These are phyloP conservation scores for Clivina fossor DNA, from an alignment of 2,888 invertebrate genomes.

Conservation along the genomic window DNA sequence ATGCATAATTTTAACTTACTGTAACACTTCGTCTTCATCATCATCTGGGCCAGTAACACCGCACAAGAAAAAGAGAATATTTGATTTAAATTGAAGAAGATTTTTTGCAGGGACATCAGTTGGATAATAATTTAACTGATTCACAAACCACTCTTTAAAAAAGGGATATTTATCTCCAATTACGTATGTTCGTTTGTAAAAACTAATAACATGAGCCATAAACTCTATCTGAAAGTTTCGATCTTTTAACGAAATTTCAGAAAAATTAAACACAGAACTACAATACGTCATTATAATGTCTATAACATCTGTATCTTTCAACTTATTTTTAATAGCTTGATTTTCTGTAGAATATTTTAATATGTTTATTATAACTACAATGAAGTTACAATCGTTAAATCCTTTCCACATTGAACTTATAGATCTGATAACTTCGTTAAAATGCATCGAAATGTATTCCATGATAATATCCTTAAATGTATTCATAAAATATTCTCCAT, in stretches of 20 bases:
- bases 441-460: slow-evolving; percentile 42
- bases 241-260: slow-evolving; percentile 14
- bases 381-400: background rate
- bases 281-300: slow-evolving; percentile 38
- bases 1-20: slow-evolving; percentile 40
- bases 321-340: slow-evolving; percentile 34
- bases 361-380: slow-evolving; percentile 33
- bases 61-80: slow-evolving; percentile 41
- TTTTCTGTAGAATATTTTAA: slow-evolving; percentile 36
- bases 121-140: slow-evolving; percentile 34
- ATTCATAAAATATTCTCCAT: slow-evolving; percentile 45
- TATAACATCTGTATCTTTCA: slow-evolving; percentile 36
- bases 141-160: slow-evolving; percentile 37
- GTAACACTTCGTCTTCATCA: slow-evolving; percentile 35
- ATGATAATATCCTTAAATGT: slow-evolving; percentile 45
- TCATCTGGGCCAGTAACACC: slow-evolving; percentile 37
- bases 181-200: slow-evolving; percentile 5
- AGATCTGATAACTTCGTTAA: slow-evolving; percentile 40
- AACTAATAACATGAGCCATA: slow-evolving; percentile 8
- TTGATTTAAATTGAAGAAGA: slow-evolving; percentile 36
- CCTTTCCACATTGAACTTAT: slow-evolving; percentile 12
- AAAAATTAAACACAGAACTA: slow-evolving; percentile 12
- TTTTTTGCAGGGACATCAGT: slow-evolving; percentile 28
- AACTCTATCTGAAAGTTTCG: slow-evolving; percentile 27
- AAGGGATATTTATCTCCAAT: slow-evolving; percentile 11